Conservation (phyloP, 2,797 vertebrate genomes). For the Tokudaia tokunoshimensis region DNA sequence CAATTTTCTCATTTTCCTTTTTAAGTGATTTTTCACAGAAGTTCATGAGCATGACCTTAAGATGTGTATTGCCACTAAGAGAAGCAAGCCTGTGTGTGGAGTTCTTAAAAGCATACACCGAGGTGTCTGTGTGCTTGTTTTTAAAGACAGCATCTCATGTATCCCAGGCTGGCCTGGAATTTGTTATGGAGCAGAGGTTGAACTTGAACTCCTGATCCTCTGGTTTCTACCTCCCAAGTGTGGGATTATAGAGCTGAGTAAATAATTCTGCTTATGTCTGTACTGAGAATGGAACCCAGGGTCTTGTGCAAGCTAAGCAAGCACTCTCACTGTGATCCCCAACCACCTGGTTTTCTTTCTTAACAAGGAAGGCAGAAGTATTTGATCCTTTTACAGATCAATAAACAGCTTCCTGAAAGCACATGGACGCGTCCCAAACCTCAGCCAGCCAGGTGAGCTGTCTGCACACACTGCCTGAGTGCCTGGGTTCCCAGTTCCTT, state of each 20-base stretch:
- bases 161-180: background rate
- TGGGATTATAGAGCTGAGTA: background rate
- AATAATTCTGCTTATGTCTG: background rate
- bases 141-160: background rate
- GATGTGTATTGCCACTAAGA: background rate
- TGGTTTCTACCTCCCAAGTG: background rate
- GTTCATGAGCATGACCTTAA: slow-evolving; percentile 1
- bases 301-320: background rate
- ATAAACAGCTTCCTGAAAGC: background rate
- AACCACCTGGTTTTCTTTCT: background rate
- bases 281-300: background rate
- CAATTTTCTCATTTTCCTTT: slow-evolving; percentile 28
- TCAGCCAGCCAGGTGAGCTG: background rate
- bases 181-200: background rate
- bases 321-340: background rate
- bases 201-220: background rate
- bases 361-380: slow-evolving; percentile 15
- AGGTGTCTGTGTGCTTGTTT: background rate
- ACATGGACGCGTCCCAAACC: background rate
- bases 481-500: background rate
- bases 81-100: background rate
- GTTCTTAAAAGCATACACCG: slow-evolving; percentile 14
- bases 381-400: background rate
- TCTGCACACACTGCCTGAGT: background rate
- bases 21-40: slow-evolving; percentile 51